A percentile compares a stretch with the other conserved stretches of the same genome.
phyloP scores from a whole-genome alignment of 2,797 vertebrate species.

The Scarus forsteni region DNA sequence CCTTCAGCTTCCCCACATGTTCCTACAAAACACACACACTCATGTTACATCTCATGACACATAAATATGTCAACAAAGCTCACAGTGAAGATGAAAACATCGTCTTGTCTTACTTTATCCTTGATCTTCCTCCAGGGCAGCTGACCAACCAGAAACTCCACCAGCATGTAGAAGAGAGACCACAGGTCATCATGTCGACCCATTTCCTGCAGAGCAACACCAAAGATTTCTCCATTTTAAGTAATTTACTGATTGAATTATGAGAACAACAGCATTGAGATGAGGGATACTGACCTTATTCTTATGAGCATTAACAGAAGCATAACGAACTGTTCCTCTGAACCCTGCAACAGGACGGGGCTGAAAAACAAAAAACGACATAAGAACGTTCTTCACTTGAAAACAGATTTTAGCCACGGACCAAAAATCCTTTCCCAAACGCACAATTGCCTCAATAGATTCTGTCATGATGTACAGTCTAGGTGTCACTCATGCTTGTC shows the following conservation, averaged over 20 bases:
- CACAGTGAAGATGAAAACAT: background rate
- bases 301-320: constrained; percentile 97
- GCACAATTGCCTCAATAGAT: too few species aligned
- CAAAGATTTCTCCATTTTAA: constrained; percentile 4
- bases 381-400: too few species aligned
- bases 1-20: constrained; percentile 98
- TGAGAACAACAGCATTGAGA: background rate
- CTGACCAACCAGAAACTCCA: constrained; percentile 97
- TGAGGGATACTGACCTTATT: constrained; percentile 89
- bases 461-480: too few species aligned
- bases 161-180: constrained; percentile 99
- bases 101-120: constrained; percentile 89
- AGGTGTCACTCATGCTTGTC: too few species aligned
- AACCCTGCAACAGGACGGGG: constrained; percentile 97
- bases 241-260: background rate
- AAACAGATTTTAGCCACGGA: too few species aligned
- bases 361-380: constrained; percentile 71
- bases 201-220: constrained; percentile 90
- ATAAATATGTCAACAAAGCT: background rate
- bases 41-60: constrained; percentile 18
- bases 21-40: constrained; percentile 83
- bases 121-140: constrained; percentile 99
- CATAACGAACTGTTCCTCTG: constrained; percentile 97
- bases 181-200: constrained; percentile 98
- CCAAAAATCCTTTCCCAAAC: too few species aligned